A percentile compares a stretch with the other conserved stretches of the same genome.
These are phyloP conservation scores for Acanthornis magna DNA, from an alignment of 2,797 vertebrate genomes.

Conservation along the genomic window DNA sequence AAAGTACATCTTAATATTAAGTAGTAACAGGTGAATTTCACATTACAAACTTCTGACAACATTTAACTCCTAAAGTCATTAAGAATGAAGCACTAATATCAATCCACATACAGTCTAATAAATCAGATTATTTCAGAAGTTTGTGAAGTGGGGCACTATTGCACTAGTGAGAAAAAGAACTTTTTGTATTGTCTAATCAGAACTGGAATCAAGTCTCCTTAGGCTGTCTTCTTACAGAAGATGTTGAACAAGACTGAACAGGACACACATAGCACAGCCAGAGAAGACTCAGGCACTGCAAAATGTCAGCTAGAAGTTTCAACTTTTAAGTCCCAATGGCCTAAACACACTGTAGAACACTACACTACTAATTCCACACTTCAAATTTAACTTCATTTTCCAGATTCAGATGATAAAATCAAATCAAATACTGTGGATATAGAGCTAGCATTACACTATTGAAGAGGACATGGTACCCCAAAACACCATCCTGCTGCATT, in stretches of 20 bases:
- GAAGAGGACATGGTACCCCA: background rate
- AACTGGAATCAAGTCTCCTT: background rate
- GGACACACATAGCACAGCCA: background rate
- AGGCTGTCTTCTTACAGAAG: background rate
- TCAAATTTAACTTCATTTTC: background rate
- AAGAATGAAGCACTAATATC: background rate
- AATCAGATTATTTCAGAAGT: background rate
- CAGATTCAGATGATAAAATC: background rate
- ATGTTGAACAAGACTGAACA: background rate
- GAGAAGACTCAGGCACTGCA: background rate
- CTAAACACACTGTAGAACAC: background rate
- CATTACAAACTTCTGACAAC: constrained; percentile 13
- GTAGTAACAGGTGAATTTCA: constrained; percentile 15
- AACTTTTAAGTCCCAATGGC: background rate
- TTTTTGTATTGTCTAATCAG: background rate
- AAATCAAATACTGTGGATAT: background rate
- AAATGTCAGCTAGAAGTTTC: background rate
- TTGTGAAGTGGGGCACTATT: background rate
- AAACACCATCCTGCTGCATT: background rate
- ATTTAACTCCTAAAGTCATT: background rate
- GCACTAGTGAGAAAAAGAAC: background rate
- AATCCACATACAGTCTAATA: background rate
- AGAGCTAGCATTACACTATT: background rate
- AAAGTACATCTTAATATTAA: constrained; percentile 39
- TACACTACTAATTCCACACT: background rate